A percentile compares a stretch with the other conserved stretches of the same genome.
Conservation (phyloP, 2,113 vertebrate species). For the Perccottus glenii region DNA sequence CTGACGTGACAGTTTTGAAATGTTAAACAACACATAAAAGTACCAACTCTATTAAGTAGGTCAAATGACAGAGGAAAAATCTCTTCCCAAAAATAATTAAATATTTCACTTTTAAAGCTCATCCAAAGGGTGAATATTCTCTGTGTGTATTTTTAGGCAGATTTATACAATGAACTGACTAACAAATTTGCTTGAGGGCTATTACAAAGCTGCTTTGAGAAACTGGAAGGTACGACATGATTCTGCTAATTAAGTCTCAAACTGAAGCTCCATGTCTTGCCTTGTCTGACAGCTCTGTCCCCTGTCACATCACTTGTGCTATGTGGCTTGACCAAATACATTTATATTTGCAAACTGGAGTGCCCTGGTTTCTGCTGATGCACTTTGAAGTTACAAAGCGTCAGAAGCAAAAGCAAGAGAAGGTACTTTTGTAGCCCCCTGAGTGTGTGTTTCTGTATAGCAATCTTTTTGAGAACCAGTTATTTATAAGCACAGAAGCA, state of each 20-base stretch:
- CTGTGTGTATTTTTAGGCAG: slow-evolving; percentile 43
- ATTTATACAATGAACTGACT: slow-evolving; percentile 37
- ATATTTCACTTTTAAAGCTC: slow-evolving; percentile 39
- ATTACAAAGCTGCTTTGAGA: slow-evolving; percentile 42
- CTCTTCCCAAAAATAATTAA: slow-evolving; percentile 31
- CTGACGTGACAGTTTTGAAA: slow-evolving; percentile 16
- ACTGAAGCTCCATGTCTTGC: slow-evolving; percentile 13
- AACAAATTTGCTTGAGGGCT: slow-evolving; percentile 40
- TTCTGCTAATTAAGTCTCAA: slow-evolving; percentile 47
- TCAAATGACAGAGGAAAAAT: slow-evolving; percentile 35
- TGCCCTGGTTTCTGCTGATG: slow-evolving; percentile 40
- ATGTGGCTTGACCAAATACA: slow-evolving; percentile 45
- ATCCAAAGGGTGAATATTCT: slow-evolving; percentile 36
- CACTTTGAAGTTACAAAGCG: slow-evolving; percentile 44
- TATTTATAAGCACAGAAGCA: background rate
- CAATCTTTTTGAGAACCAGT: background rate
- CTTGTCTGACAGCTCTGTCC: slow-evolving; percentile 26
- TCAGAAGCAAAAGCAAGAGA: slow-evolving; percentile 6
- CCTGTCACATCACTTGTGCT: slow-evolving; percentile 26
- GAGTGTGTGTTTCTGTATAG: background rate
- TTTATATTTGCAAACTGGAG: slow-evolving; percentile 40
- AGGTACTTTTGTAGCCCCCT: background rate
- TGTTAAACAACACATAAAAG: slow-evolving; percentile 30
- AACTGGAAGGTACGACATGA: slow-evolving; percentile 33
- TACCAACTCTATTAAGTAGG: slow-evolving; percentile 46